A percentile compares a stretch with the other conserved stretches of the same genome.
Conservation (phyloP, 2,797 vertebrate genomes). For the Alcedo atthis region DNA sequence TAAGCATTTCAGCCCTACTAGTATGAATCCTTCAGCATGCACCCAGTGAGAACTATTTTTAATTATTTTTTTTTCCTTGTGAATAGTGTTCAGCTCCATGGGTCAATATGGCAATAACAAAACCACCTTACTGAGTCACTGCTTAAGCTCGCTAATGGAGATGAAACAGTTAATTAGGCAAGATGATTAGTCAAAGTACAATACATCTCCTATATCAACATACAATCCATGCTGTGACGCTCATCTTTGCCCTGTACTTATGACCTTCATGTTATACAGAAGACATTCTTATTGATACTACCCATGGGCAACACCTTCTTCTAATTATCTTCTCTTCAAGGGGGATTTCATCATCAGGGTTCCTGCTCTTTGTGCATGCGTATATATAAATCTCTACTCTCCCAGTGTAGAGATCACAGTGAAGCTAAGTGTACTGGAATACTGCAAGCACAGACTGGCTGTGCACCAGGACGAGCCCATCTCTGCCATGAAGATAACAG, state of each 20-base stretch:
- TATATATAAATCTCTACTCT: not conserved
- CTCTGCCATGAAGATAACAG: constrained; percentile 30
- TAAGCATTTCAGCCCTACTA: not conserved
- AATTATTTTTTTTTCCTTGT: not conserved
- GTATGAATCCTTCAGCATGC: not conserved
- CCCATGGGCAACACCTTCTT: constrained; percentile 52
- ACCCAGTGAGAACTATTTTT: not conserved
- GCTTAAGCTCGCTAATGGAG: not conserved
- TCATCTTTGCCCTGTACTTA: constrained; percentile 7
- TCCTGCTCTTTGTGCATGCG: not conserved
- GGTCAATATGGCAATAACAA: not conserved
- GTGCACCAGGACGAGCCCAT: not conserved
- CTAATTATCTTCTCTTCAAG: constrained; percentile 31
- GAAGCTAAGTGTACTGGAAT: not conserved
- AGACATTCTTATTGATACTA: constrained; percentile 45
- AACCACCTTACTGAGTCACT: constrained; percentile 43
- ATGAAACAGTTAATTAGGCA: constrained; percentile 31
- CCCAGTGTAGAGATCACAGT: not conserved
- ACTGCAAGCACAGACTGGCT: not conserved
- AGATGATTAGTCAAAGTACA: not conserved
- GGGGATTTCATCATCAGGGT: constrained; percentile 21
- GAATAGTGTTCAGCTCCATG: not conserved
- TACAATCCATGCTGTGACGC: not conserved
- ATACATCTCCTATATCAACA: constrained; percentile 23
- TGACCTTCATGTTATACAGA: constrained; percentile 3